Evolutionary conservation across 1,140 invertebrate genomes (phyloP), one percentile per base, ranked within the genome.

Genomic region (Drosophila tani): DNA sequence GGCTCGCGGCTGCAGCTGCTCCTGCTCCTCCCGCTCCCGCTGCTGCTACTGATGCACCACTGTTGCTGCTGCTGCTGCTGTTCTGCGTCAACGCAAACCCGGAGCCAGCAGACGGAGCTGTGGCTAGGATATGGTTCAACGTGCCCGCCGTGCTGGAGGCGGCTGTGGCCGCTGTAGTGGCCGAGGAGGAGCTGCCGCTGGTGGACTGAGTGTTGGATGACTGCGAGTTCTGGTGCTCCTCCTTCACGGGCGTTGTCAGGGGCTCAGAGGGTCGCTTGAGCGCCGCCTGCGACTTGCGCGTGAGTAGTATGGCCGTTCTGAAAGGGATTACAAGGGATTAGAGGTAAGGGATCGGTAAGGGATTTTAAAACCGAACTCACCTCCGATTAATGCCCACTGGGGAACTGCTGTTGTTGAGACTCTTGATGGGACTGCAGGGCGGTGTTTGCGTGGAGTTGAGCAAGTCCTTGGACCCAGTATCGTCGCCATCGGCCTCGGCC

Each of bases 261-360:
- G 82, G 75, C 51, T 93, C 93, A 8, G 91, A 83, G 1, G 94
- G 93, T 67, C 93, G 91, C 58, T 93, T 94, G 9, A 93, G 85
- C 19, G 93, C 94, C 63, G 93, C 94, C 93, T 88, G 95, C 0
- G 95, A 95, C 92, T 98, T 97, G 45, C 96, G 95, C 3, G 96
- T 97, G 76, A 97, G 96, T 6, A 97, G 91, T 41, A 97, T 96
- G n/a, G 96, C 96, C 19, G 96, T 97, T 84, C 97, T 93, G n/a
- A 0, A 58, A 11, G 12, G 38, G 5, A 27, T 63, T 59, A 50
- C 15, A 19, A 21, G 15, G 24, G 8, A 9, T 29, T 29, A 5
- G n/a, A 11, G 21, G 1, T 15, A 64, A 12, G 14, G 11, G 49
- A 17, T 8, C 21, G 3, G n/a, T n/a, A n/a, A n/a, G n/a, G n/a